These are phyloP conservation scores for Apolygus lucorum DNA, from an alignment of 1,140 invertebrate genomes.

Conservation along the genomic window DNA sequence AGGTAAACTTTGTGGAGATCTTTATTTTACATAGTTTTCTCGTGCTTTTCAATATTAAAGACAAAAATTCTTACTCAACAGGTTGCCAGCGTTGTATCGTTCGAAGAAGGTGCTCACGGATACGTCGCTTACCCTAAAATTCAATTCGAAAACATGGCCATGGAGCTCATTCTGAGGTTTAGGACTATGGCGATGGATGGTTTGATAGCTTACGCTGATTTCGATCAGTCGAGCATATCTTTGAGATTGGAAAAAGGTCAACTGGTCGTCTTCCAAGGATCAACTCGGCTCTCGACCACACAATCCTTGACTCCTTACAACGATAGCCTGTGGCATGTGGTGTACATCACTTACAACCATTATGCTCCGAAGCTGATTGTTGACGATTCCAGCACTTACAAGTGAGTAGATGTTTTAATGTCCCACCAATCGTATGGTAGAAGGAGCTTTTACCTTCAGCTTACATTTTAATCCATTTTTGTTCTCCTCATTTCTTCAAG, in stretches of 20 bases:
- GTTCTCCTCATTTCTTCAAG: no score
- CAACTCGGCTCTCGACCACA: constrained; percentile 46
- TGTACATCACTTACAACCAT: constrained; percentile 63
- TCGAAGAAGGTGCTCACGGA: constrained; percentile 47
- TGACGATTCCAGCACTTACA: constrained; percentile 66
- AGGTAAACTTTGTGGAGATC: constrained; percentile 55
- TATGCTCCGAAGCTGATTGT: constrained; percentile 61
- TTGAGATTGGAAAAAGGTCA: constrained; percentile 59
- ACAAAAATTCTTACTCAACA: constrained; percentile 34
- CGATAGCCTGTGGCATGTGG: constrained; percentile 88
- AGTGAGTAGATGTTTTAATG: constrained; percentile 47
- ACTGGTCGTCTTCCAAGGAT: constrained; percentile 58
- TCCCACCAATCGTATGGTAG: no score
- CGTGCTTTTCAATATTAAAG: no score
- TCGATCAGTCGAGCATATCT: constrained; percentile 52
- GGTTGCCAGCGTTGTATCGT: constrained; percentile 52
- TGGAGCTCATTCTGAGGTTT: constrained; percentile 81
- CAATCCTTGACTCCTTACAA: constrained; percentile 57
- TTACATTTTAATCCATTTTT: no score
- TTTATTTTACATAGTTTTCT: no score
- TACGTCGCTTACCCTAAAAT: constrained; percentile 54
- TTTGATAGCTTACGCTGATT: constrained; percentile 64
- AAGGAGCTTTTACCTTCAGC: no score
- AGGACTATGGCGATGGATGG: constrained; percentile 69
- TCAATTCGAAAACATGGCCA: constrained; percentile 41